Conservation (phyloP, 2,113 vertebrate species). For the Psittacara wagleri region DNA sequence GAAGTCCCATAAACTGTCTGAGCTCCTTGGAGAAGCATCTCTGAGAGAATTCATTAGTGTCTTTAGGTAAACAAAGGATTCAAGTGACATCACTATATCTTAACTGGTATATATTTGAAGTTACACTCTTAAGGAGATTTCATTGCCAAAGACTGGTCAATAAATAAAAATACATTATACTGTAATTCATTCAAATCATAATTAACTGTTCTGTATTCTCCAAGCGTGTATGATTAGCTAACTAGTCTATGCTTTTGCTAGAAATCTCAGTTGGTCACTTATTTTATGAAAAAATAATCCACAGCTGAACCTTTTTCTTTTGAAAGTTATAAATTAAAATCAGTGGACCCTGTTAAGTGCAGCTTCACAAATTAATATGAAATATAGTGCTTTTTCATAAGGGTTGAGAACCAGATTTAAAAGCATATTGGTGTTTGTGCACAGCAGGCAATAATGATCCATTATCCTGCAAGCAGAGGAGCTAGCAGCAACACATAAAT, state of each 20-base stretch:
- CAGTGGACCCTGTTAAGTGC: conserved; percentile 82
- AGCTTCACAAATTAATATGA: conserved; percentile 85
- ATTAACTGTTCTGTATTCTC: not conserved
- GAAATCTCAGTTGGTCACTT: conserved; percentile 5
- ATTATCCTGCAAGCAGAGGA: conserved; percentile 88
- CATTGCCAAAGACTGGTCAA: not conserved
- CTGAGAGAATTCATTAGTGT: not conserved
- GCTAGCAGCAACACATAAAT: conserved; percentile 94
- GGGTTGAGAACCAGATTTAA: conserved; percentile 91
- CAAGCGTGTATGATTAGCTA: not conserved
- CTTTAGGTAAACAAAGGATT: not conserved
- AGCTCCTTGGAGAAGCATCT: not conserved
- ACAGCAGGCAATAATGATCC: conserved; percentile 95
- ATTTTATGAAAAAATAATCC: not conserved
- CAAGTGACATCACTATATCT: not conserved
- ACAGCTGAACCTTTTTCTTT: conserved; percentile 15
- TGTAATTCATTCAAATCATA: not conserved
- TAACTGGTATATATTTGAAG: not conserved
- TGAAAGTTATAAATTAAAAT: conserved; percentile 73
- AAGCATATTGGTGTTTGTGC: conserved; percentile 98
- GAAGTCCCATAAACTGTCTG: not conserved
- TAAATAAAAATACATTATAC: not conserved
- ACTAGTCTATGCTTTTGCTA: not conserved
- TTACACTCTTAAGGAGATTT: not conserved
- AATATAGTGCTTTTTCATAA: conserved; percentile 87